A percentile compares a stretch with the other conserved stretches of the same genome.
Evolutionary conservation across 1,140 invertebrate genomes (phyloP).

Genomic region (Leguminivora glycinivorella): DNA sequence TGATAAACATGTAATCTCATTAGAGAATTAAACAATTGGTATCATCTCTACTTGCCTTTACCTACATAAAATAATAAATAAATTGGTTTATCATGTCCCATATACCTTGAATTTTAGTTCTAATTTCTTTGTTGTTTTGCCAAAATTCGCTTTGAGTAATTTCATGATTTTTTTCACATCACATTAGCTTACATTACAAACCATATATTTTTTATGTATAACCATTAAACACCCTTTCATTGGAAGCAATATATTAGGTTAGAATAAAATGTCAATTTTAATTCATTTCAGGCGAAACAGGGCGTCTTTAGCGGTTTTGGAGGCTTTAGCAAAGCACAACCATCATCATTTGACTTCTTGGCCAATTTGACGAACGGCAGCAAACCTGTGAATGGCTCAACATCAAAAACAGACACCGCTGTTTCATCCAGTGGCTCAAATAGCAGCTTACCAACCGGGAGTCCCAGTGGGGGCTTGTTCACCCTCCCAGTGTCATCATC

Average conservation of each 20-base stretch:
- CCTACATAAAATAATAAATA: too few species aligned
- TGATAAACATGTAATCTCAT: too few species aligned
- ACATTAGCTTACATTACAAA: too few species aligned
- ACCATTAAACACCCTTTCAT: too few species aligned
- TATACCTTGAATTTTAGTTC: too few species aligned
- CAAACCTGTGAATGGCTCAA: slow-evolving; percentile 45
- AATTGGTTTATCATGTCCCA: too few species aligned
- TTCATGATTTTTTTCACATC: too few species aligned
- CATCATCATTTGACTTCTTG: slow-evolving; percentile 81
- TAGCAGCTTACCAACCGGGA: slow-evolving; percentile 41
- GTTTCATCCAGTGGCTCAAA: slow-evolving; percentile 43
- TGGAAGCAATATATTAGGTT: too few species aligned
- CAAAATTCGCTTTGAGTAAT: neutral
- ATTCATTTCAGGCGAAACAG: slow-evolving; percentile 76
- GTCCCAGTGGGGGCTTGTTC: slow-evolving; percentile 53
- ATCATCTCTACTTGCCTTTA: too few species aligned
- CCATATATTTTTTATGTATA: too few species aligned
- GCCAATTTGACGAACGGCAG: slow-evolving; percentile 74
- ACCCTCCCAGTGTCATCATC: slow-evolving; percentile 40
- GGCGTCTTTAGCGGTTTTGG: slow-evolving; percentile 83
- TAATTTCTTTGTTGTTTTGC: too few species aligned
- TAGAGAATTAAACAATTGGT: too few species aligned
- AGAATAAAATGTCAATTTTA: slow-evolving; percentile 37
- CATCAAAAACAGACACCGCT: slow-evolving; percentile 43
- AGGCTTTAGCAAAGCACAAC: slow-evolving; percentile 79